Evolutionary conservation across 2,113 vertebrate species (phyloP).

Genomic region (Fukomys damarensis): DNA sequence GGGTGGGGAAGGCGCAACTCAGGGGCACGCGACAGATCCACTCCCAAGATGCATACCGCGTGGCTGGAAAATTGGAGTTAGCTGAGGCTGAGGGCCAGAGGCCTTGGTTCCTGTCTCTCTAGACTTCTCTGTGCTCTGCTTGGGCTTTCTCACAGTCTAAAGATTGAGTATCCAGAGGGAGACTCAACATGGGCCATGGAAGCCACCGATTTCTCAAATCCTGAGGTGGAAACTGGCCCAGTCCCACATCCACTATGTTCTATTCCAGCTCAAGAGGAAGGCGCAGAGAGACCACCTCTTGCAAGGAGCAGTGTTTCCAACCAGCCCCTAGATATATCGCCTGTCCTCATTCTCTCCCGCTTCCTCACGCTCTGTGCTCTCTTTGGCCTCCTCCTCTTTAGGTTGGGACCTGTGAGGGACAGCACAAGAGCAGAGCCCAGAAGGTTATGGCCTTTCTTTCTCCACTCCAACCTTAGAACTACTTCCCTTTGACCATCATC

Average conservation of each 20-base stretch:
- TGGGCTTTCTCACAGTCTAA: background rate
- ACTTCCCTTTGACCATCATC: background rate
- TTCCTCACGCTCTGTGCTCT: background rate
- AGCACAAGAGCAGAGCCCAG: background rate
- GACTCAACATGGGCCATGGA: background rate
- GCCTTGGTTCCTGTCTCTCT: background rate
- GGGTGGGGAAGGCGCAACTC: accelerated
- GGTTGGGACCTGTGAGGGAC: background rate
- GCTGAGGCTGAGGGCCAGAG: background rate
- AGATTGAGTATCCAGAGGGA: background rate
- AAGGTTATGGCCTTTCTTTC: background rate
- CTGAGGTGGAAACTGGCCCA: background rate
- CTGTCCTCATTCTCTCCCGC: background rate
- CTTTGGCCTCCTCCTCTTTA: background rate
- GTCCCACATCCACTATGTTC: accelerated
- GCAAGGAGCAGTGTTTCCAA: background rate
- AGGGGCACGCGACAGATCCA: accelerated
- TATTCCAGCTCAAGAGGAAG: background rate
- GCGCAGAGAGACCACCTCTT: background rate
- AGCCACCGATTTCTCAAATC: background rate
- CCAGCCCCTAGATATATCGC: background rate
- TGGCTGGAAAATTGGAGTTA: background rate
- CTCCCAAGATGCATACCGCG: no score
- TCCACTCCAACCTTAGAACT: background rate
- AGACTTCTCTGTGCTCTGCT: background rate